A percentile compares a stretch with the other conserved stretches of the same genome.
Conservation (phyloP, 2,113 vertebrate genomes). For the Lampris megalopsis region DNA sequence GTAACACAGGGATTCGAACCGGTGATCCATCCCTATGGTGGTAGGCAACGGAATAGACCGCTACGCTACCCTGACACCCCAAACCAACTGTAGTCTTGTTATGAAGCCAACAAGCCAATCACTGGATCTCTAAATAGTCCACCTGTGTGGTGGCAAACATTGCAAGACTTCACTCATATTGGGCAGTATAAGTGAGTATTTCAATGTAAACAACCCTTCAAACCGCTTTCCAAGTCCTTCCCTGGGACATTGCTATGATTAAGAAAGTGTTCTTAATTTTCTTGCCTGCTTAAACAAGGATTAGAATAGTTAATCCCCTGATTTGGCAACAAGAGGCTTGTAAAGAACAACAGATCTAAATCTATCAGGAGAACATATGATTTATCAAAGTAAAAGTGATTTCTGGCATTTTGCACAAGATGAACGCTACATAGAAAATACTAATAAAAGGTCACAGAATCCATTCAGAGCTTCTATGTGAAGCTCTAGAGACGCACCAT, state of each 20-base stretch:
- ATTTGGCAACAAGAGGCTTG: background rate
- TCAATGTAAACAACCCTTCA: no score
- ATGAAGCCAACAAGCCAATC: background rate
- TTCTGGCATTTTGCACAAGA: background rate
- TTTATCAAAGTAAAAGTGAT: no score
- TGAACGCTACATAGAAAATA: background rate
- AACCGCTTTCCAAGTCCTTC: no score
- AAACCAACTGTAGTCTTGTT: background rate
- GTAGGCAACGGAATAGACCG: no score
- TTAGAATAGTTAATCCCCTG: background rate
- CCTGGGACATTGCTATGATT: no score
- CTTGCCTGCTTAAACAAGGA: background rate
- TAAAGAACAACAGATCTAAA: background rate
- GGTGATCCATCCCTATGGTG: no score
- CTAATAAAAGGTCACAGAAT: constrained; percentile 9
- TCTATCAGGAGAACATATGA: background rate
- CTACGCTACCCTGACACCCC: no score
- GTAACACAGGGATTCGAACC: no score
- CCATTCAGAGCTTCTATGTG: constrained; percentile 36
- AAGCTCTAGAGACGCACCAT: constrained; percentile 46
- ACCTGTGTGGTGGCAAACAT: background rate
- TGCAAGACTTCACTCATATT: no score
- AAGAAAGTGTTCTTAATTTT: no score
- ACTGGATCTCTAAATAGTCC: background rate
- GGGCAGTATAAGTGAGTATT: no score